These are phyloP conservation scores for Rhagoletis pomonella DNA, from an alignment of 1,140 invertebrate species.

Conservation along the genomic window DNA sequence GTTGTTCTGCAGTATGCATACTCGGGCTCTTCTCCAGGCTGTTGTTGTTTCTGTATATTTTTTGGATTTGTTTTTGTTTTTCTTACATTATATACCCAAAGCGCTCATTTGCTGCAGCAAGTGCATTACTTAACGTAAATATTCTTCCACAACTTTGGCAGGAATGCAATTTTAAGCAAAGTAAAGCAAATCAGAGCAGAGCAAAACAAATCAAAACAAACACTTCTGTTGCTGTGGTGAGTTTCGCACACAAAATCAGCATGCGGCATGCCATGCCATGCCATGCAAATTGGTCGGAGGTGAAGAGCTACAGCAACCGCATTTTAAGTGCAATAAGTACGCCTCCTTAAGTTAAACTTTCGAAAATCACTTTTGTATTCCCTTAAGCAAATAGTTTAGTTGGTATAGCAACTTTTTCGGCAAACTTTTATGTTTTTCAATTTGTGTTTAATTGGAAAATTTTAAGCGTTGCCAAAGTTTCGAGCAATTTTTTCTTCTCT, in stretches of 20 bases:
- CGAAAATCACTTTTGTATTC: constrained; percentile 2
- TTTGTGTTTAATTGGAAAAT: background rate
- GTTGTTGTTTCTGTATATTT: background rate
- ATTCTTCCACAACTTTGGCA: background rate
- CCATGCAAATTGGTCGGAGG: too few relatives aligned
- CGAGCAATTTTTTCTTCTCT: background rate
- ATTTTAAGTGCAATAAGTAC: background rate
- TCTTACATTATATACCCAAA: background rate
- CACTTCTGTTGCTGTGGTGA: background rate
- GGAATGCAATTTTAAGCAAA: background rate
- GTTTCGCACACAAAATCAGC: background rate
- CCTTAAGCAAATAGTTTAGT: background rate
- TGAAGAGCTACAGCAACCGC: background rate
- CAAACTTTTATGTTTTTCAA: background rate
- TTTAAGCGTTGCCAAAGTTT: background rate
- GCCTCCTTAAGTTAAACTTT: background rate
- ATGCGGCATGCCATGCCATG: too few relatives aligned
- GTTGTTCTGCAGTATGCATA: background rate
- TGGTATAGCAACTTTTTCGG: background rate
- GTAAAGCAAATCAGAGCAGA: background rate
- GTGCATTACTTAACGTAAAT: background rate
- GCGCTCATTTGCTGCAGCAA: background rate
- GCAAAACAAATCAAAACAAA: background rate
- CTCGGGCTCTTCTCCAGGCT: too few relatives aligned
- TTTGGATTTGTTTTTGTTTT: background rate